phyloP scores from a whole-genome alignment of 2,888 invertebrate genomes.

The Graphium colonna region DNA sequence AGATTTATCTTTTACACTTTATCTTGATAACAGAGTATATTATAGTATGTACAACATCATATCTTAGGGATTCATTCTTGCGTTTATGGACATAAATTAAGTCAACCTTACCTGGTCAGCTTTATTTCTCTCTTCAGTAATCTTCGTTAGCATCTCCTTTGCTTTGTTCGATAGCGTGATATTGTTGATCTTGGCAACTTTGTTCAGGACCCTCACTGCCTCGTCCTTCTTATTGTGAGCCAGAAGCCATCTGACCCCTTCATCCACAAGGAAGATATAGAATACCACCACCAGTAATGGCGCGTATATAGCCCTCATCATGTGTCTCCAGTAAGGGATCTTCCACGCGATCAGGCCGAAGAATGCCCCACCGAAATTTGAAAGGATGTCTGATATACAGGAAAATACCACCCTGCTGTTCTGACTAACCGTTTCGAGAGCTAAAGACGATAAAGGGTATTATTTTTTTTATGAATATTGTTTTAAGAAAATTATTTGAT shows the following conservation, averaged over 20 bases:
- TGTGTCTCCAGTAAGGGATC: conserved; percentile 84
- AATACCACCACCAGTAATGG: conserved; percentile 85
- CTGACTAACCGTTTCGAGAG: conserved; percentile 64
- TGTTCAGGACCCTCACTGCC: conserved; percentile 82
- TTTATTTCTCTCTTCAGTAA: conserved; percentile 49
- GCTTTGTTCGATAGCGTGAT: conserved; percentile 77
- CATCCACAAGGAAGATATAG: conserved; percentile 87
- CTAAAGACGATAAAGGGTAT: too few relatives aligned
- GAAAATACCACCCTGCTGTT: conserved; percentile 65
- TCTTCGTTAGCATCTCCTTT: conserved; percentile 61
- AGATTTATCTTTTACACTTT: too few relatives aligned
- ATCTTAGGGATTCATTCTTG: too few relatives aligned
- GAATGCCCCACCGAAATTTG: conserved; percentile 82
- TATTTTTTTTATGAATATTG: too few relatives aligned
- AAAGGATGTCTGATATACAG: conserved; percentile 59
- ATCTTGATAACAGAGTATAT: too few relatives aligned
- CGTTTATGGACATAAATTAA: too few relatives aligned
- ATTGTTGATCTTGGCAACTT: conserved; percentile 84
- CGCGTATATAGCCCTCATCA: conserved; percentile 84
- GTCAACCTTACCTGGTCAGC: conserved; percentile 44
- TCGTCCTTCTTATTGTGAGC: conserved; percentile 84
- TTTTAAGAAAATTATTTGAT: too few relatives aligned
- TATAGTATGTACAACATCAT: too few relatives aligned
- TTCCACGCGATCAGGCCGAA: conserved; percentile 86
- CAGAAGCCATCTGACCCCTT: conserved; percentile 89